These are phyloP conservation scores for Stomatorhinus ivindoensis DNA, from an alignment of 2,113 vertebrate species.

Conservation along the genomic window DNA sequence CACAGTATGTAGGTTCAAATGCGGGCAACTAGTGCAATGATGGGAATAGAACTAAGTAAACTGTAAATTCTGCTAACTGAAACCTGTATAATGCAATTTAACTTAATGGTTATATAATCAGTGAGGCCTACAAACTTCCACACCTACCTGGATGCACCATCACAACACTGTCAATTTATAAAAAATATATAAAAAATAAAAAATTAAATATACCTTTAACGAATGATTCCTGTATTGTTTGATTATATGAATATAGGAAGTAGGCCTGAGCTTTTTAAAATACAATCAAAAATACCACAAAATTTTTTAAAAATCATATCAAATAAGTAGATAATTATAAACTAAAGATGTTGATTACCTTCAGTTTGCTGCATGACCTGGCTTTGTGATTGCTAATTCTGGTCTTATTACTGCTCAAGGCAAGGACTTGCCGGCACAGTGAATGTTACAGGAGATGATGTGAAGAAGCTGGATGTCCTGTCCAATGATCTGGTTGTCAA, in stretches of 20 bases:
- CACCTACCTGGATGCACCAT: not conserved
- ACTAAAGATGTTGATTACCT: not conserved
- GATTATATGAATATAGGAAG: no score
- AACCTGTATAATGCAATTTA: not conserved
- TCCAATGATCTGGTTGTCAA: conserved; percentile 88
- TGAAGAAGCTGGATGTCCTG: conserved; percentile 91
- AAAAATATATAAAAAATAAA: not conserved
- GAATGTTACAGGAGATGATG: conserved; percentile 88
- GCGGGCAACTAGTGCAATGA: not conserved
- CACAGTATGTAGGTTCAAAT: not conserved
- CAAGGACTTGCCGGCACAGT: conserved; percentile 81
- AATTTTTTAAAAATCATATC: not conserved
- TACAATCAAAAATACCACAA: no score
- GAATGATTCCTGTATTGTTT: no score
- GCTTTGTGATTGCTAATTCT: not conserved
- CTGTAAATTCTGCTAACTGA: not conserved
- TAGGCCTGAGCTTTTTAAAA: no score
- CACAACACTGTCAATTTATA: not conserved
- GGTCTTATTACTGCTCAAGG: conserved; percentile 46
- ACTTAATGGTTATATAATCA: not conserved
- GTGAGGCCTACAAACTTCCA: not conserved
- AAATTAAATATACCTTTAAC: no score
- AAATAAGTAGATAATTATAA: not conserved
- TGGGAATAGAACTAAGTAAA: not conserved
- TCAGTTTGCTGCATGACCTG: not conserved